These are phyloP conservation scores for Brachionus plicatilis DNA, from an alignment of 1,140 invertebrate genomes.

Conservation along the genomic window DNA sequence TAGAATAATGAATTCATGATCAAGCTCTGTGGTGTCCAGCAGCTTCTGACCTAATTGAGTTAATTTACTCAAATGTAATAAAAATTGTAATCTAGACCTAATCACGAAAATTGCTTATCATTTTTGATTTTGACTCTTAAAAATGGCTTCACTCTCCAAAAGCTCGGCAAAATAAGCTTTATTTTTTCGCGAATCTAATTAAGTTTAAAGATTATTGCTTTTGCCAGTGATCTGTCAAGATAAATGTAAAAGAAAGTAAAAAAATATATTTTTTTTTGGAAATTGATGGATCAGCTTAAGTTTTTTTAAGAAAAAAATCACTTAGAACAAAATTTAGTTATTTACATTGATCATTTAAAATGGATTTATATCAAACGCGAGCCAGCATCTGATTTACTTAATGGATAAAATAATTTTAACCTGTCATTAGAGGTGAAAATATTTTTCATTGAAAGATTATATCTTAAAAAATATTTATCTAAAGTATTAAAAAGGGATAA, in stretches of 20 bases:
- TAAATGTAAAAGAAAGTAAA: background rate
- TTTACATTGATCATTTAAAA: background rate
- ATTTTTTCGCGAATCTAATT: background rate
- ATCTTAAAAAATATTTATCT: background rate
- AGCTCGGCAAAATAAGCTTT: background rate
- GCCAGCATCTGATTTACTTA: background rate
- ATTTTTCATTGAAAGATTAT: background rate
- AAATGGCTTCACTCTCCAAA: background rate
- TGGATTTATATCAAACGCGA: background rate
- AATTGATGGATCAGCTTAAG: background rate
- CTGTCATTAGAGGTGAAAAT: background rate
- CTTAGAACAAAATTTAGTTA: background rate
- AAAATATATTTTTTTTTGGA: background rate
- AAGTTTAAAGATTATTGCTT: background rate
- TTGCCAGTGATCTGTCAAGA: background rate
- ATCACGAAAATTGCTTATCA: background rate
- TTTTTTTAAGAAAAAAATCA: background rate
- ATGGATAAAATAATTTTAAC: background rate
- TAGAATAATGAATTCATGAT: background rate
- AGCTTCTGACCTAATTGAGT: background rate
- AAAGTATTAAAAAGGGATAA: background rate
- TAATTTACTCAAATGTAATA: background rate
- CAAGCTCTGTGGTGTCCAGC: background rate
- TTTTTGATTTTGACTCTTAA: background rate
- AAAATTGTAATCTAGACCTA: background rate